These are phyloP conservation scores for Sebastes iracundus DNA, from an alignment of 2,797 vertebrate genomes.

Conservation along the genomic window DNA sequence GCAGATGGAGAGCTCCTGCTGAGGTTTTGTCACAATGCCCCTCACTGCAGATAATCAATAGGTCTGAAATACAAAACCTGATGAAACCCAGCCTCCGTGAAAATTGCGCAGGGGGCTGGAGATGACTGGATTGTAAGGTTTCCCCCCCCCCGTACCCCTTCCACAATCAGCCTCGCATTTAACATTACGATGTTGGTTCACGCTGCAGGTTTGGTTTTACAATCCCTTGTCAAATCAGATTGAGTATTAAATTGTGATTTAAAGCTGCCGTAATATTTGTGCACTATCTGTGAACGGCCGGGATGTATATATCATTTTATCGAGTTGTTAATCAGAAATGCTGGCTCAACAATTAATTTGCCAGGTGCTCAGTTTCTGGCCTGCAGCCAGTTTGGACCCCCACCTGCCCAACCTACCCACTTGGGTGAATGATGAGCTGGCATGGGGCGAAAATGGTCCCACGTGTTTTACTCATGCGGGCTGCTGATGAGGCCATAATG, in stretches of 20 bases:
- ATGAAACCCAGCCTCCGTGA: slow-evolving; percentile 70
- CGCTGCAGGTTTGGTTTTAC: slow-evolving; percentile 9
- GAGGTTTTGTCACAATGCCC: slow-evolving; percentile 70
- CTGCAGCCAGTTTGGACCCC: slow-evolving; percentile 25
- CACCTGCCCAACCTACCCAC: slow-evolving; percentile 14
- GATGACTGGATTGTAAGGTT: slow-evolving; percentile 36
- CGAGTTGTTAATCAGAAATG: slow-evolving; percentile 26
- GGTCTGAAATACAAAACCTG: slow-evolving; percentile 76
- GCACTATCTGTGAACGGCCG: not conserved
- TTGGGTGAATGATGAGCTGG: slow-evolving; percentile 47
- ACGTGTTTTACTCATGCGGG: slow-evolving; percentile 1
- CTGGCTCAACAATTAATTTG: slow-evolving; percentile 35
- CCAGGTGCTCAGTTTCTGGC: slow-evolving; percentile 47
- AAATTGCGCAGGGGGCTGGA: slow-evolving; percentile 60
- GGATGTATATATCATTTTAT: slow-evolving; percentile 19
- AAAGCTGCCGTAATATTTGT: slow-evolving; percentile 22
- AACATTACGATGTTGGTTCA: not conserved
- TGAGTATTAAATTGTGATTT: slow-evolving; percentile 27
- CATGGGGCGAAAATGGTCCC: not conserved
- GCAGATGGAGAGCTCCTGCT: slow-evolving; percentile 70
- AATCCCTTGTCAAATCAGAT: not conserved
- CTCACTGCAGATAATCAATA: slow-evolving; percentile 77
- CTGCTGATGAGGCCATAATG: slow-evolving; percentile 24
- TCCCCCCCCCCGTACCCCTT: not conserved
- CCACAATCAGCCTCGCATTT: not conserved